phyloP scores from a whole-genome alignment of 1,140 invertebrate species.

The Hycleus phaleratus region DNA sequence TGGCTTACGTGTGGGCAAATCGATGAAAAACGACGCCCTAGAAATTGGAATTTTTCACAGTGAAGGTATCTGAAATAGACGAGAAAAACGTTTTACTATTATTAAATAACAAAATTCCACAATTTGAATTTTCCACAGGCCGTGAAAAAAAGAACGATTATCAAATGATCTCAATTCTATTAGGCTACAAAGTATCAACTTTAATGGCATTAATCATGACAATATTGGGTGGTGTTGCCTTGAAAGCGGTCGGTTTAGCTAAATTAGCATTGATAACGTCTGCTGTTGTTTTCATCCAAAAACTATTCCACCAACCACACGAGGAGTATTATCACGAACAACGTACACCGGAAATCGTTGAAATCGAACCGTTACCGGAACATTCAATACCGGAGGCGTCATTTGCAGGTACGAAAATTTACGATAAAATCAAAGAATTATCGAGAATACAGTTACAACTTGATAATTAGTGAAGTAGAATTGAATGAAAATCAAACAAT shows the following conservation, averaged over 20 bases:
- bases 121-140: background rate
- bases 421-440: no score
- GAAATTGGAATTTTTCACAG: slow-evolving; percentile 34
- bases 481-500: no score
- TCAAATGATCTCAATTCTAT: slow-evolving; percentile 50
- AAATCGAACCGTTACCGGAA: slow-evolving; percentile 20
- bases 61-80: no score
- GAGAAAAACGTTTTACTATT: no score
- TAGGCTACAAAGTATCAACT: slow-evolving; percentile 55
- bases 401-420: background rate
- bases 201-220: slow-evolving; percentile 49
- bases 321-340: background rate
- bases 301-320: slow-evolving; percentile 27
- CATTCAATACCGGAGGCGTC: slow-evolving; percentile 12
- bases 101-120: no score
- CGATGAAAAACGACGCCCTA: slow-evolving; percentile 40
- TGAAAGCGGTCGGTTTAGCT: slow-evolving; percentile 54
- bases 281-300: slow-evolving; percentile 48
- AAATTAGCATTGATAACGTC: slow-evolving; percentile 55
- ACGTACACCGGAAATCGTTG: slow-evolving; percentile 10
- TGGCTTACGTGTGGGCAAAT: slow-evolving; percentile 43
- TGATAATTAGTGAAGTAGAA: no score
- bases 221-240: slow-evolving; percentile 49
- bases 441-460: no score
- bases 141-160: slow-evolving; percentile 28